Evolutionary conservation across 2,888 invertebrate species (phyloP), one percentile per base, ranked within the genome.

Genomic region (Protonemura montana): DNA sequence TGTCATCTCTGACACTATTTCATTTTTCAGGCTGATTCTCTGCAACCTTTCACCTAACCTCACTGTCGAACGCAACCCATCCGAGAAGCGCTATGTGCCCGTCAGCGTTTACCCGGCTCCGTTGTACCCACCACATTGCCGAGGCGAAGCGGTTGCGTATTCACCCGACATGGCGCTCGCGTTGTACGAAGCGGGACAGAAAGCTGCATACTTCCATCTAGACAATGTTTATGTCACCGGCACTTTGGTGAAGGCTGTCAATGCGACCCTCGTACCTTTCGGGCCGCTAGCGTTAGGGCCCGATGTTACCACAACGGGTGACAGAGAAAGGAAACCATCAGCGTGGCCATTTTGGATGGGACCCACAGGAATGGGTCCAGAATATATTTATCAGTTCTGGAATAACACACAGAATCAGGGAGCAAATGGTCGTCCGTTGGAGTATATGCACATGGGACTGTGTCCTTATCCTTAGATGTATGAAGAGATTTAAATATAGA

Each of bases 141-240:
- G 94, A 29, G 97, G 97, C 6, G 94, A 94, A 93, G 94, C 94
- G 0, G 93, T 95, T 87, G 91, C 95, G 13, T 95, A 95, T 89
- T 95, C 95, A 0, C 92, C 93, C 77, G 95, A 95, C 90, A 93
- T 94, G 76, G 93, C 93, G 26, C 92, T 92, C 87, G 91, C 92
- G 30, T 91, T 95, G n/a, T 93, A 94, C 85, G 91, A 91, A 86
- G 93, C 93, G 82, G 95, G 95, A 0, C 94, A 95, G 89, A 91
- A 91, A 10, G 91, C 92, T 1, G 93, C 93, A 0, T 96, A 95
- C 90, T 96, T 97, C 91, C 97, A 97, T 97, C 95, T 97, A 85
- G 97, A 97, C 90, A 96, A 97, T 90, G 95, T 96, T 59, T 95
- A 95, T 89, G 92, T 97, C 76, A 96, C 97, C 0, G 97, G 96